Conservation (phyloP, 1,140 invertebrate species). For the Ips nitidus region DNA sequence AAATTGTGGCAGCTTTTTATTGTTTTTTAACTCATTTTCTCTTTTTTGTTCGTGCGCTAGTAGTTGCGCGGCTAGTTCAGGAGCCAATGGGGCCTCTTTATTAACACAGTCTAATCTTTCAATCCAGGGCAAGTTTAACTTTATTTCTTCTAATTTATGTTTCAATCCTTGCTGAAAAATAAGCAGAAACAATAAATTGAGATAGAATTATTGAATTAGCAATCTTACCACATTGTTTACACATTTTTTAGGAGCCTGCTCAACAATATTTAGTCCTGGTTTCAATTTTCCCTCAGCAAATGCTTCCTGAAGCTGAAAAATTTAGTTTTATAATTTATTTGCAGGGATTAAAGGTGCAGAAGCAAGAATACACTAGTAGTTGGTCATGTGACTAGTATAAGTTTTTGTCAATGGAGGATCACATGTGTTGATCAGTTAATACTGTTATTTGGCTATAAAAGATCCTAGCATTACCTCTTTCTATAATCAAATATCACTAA, state of each 20-base stretch:
- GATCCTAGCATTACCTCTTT: no score
- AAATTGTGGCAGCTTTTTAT: slow-evolving; percentile 66
- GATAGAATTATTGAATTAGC: background rate
- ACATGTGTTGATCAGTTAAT: no score
- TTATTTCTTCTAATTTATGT: slow-evolving; percentile 71
- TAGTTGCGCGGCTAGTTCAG: slow-evolving; percentile 76
- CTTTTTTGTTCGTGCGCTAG: slow-evolving; percentile 67
- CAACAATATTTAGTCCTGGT: slow-evolving; percentile 76
- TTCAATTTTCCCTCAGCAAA: slow-evolving; percentile 79
- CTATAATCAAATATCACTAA: no score
- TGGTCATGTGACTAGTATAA: background rate
- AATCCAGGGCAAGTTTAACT: slow-evolving; percentile 77
- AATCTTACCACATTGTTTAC: slow-evolving; percentile 66
- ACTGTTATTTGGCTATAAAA: no score
- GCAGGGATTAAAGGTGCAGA: background rate
- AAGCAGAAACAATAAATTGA: background rate
- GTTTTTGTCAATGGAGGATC: background rate
- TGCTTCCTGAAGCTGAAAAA: slow-evolving; percentile 75
- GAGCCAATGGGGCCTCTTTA: slow-evolving; percentile 74
- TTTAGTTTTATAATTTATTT: slow-evolving; percentile 8
- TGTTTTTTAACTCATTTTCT: slow-evolving; percentile 67
- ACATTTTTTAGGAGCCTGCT: slow-evolving; percentile 58
- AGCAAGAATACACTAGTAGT: no score
- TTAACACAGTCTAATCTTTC: slow-evolving; percentile 81
- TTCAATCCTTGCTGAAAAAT: slow-evolving; percentile 62